These are phyloP conservation scores for Aradus depressus DNA, from an alignment of 2,888 invertebrate genomes.

Conservation along the genomic window DNA sequence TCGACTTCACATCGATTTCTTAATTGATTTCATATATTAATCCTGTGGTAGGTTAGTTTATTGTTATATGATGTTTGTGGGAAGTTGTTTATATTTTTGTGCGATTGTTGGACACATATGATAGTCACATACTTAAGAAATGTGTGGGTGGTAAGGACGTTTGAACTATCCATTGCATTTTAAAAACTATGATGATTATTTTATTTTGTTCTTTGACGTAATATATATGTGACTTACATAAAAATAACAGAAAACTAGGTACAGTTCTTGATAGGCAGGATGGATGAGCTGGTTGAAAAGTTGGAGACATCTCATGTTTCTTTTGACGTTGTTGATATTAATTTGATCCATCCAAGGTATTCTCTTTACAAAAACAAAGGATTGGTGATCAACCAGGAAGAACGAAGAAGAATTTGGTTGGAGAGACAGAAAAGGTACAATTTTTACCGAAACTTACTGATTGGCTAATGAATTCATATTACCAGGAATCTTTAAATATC, in stretches of 20 bases:
- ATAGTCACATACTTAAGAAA: too few species aligned
- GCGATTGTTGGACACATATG: too few species aligned
- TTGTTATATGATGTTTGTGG: too few species aligned
- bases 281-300: conserved; percentile 19
- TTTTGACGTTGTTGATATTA: conserved; percentile 20
- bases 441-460: conserved; percentile 5
- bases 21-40: too few species aligned
- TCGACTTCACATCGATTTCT: too few species aligned
- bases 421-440: conserved; percentile 47
- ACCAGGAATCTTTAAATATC: background rate
- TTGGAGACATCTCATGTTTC: conserved; percentile 19
- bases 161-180: background rate
- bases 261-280: background rate
- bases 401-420: conserved; percentile 45
- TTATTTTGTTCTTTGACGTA: background rate
- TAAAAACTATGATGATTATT: background rate
- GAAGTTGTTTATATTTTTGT: too few species aligned
- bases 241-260: too few species aligned
- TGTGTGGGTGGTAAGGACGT: too few species aligned
- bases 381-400: conserved; percentile 38
- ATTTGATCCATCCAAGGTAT: conserved; percentile 22
- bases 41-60: too few species aligned
- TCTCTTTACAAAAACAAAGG: conserved; percentile 18
- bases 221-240: background rate
- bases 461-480: background rate